These are phyloP conservation scores for Ctenopoma kingsleyae DNA, from an alignment of 2,797 vertebrate species.

Conservation along the genomic window DNA sequence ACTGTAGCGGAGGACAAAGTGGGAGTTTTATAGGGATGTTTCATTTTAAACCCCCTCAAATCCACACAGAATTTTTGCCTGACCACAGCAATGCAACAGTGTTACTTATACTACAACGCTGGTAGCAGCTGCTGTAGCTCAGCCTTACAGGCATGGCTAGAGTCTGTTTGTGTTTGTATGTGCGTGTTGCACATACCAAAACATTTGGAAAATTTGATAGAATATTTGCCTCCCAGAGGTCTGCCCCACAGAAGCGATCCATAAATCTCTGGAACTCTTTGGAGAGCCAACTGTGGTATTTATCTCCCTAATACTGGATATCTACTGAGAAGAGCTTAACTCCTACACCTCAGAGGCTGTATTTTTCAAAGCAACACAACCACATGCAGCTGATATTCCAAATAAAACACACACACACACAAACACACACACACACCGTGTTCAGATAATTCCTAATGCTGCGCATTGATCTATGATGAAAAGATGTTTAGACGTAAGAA, in stretches of 20 bases:
- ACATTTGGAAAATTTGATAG: conserved; percentile 57
- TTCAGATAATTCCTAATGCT: conserved; percentile 34
- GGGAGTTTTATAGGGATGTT: conserved; percentile 77
- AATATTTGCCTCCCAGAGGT: conserved; percentile 61
- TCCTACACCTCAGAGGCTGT: conserved; percentile 48
- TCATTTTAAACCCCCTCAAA: conserved; percentile 45
- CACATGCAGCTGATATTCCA: conserved; percentile 37
- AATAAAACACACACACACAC: conserved; percentile 8
- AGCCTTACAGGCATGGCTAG: conserved; percentile 48
- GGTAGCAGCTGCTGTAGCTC: conserved; percentile 62
- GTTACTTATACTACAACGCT: conserved; percentile 39
- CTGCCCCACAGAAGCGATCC: conserved; percentile 59
- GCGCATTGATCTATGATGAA: conserved; percentile 32
- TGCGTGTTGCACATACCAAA: conserved; percentile 38
- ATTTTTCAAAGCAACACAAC: conserved; percentile 48
- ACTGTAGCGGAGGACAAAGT: conserved; percentile 60
- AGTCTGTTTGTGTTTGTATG: conserved; percentile 22
- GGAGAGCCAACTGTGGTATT: conserved; percentile 67
- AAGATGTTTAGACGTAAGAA: conserved; percentile 12
- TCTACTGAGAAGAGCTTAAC: conserved; percentile 53
- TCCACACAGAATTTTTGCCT: conserved; percentile 26
- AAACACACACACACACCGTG: background rate
- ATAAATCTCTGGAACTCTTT: conserved; percentile 66
- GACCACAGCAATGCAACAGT: conserved; percentile 47
- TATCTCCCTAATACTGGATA: conserved; percentile 67